Base-by-base conservation (phyloP, 2,113 vertebrate genomes). In the Chlorocebus sabaeus region DNA sequence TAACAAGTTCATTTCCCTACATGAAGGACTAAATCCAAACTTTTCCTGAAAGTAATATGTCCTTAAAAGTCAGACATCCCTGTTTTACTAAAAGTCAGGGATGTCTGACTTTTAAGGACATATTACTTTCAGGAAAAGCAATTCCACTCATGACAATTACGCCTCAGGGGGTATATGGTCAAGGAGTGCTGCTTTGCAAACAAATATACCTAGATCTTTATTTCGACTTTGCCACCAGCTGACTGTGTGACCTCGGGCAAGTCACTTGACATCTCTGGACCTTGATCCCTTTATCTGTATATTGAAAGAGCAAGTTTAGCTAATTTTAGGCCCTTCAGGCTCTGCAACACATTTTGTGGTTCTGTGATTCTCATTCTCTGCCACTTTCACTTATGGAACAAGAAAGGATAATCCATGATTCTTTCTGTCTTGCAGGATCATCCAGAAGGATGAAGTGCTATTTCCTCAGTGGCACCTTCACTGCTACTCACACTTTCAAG, bases 391-490 rank as follows among this genome's bases (percentile, higher is more conserved):
- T 93, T 93, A 50, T 59, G 96, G 90, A 97, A 68, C n/a, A 83
- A 86, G 86, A 70, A 79, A 86, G 64, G 45, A 82, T 95, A 90
- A 84, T 76, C 86, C 43, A 50, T 32, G 35, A 85, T 78, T 93
- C 89, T 76, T 89, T 92, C 78, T 78, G 38, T 70, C 75, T 95
- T 59, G 22, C 48, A 92, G 79, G 70, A 88, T 96, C 92, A 95
- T 86, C 50, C 70, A 73, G 86, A 92, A 97, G 14, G 83, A 90
- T 96, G 75, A 70, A 93, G 93, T 90, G 64, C 70, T 92, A 87
- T 92, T 88, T 97, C 94, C 57, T 92, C 4, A 17, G 76, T 84
- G 86, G 76, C 68, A 84, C 88, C 80, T 96, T 89, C 75, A 79
- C 83, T 80, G 90, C 57, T 84, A 93, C 67, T 52, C 87, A 40